Conservation (phyloP, 2,888 invertebrate genomes). For the Lobophora halterata region DNA sequence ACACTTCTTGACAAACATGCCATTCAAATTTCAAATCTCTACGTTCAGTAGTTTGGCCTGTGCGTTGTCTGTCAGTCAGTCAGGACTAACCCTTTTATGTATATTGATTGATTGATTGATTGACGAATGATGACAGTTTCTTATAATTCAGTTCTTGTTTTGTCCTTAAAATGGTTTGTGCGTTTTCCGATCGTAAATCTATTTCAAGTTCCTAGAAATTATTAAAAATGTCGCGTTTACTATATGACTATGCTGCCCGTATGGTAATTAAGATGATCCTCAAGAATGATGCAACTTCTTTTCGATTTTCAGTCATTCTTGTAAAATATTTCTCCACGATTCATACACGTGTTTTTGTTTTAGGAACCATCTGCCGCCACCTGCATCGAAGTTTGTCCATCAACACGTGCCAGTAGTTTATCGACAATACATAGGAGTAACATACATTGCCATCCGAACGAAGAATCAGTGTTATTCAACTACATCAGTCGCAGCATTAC, state of each 20-base stretch:
- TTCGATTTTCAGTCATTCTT: not conserved
- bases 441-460: not conserved
- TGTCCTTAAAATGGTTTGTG: too few relatives aligned
- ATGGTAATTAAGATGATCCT: not conserved
- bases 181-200: too few relatives aligned
- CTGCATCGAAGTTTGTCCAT: slow-evolving; percentile 1
- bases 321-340: not conserved
- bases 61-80: too few relatives aligned
- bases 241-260: not conserved
- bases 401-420: not conserved
- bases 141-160: too few relatives aligned
- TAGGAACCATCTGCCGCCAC: not conserved
- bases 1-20: too few relatives aligned
- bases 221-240: too few relatives aligned
- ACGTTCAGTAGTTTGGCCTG: too few relatives aligned
- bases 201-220: too few relatives aligned
- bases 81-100: too few relatives aligned
- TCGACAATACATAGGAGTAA: not conserved
- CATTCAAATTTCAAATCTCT: too few relatives aligned
- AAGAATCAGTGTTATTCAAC: slow-evolving; percentile 1
- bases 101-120: too few relatives aligned
- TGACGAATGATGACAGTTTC: too few relatives aligned
- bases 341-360: not conserved
- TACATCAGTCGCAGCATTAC: slow-evolving; percentile 1
- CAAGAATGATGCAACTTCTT: not conserved